Evolutionary conservation across 2,113 vertebrate genomes (phyloP).

Genomic region (Amphiprion ocellaris): DNA sequence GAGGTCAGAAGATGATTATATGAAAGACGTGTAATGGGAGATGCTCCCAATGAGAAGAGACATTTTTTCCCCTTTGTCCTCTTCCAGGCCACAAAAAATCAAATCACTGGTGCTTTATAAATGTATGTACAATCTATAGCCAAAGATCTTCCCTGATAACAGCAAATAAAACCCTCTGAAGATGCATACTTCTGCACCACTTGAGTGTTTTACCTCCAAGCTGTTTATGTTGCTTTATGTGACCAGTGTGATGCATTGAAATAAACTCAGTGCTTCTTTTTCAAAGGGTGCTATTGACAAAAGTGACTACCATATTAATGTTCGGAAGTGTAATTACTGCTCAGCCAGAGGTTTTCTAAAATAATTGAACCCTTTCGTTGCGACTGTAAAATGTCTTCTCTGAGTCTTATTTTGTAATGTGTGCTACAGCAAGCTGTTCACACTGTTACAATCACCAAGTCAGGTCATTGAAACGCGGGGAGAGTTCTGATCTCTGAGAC

Average conservation of each 20-base stretch:
- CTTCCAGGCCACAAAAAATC: conserved; percentile 4
- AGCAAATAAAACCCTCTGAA: conserved; percentile 5
- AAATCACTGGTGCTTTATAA: conserved; percentile 34
- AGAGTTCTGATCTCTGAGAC: background rate
- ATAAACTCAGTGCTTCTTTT: conserved; percentile 25
- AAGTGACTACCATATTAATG: conserved; percentile 6
- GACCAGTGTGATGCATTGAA: conserved; percentile 3
- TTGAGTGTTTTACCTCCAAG: conserved; percentile 27
- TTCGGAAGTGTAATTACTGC: conserved; percentile 22
- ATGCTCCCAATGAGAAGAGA: conserved; percentile 24
- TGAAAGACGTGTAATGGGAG: conserved; percentile 23
- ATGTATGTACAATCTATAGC: conserved; percentile 4
- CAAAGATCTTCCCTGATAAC: conserved; percentile 19
- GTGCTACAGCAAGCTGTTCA: conserved; percentile 41
- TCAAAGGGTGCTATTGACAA: conserved; percentile 28
- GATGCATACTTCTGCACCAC: conserved; percentile 7
- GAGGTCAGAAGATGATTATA: conserved; percentile 28
- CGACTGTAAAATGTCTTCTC: conserved; percentile 22
- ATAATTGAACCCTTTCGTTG: conserved; percentile 2
- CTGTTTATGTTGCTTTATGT: conserved; percentile 33
- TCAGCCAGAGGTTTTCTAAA: conserved; percentile 51
- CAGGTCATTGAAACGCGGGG: conserved; percentile 6
- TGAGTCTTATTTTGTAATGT: conserved; percentile 30
- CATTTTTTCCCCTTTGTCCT: background rate
- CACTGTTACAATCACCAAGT: conserved; percentile 19